Evolutionary conservation across 2,113 vertebrate species (phyloP), one percentile per base, ranked within the genome.

Genomic region (Hydrochoerus hydrochaeris): DNA sequence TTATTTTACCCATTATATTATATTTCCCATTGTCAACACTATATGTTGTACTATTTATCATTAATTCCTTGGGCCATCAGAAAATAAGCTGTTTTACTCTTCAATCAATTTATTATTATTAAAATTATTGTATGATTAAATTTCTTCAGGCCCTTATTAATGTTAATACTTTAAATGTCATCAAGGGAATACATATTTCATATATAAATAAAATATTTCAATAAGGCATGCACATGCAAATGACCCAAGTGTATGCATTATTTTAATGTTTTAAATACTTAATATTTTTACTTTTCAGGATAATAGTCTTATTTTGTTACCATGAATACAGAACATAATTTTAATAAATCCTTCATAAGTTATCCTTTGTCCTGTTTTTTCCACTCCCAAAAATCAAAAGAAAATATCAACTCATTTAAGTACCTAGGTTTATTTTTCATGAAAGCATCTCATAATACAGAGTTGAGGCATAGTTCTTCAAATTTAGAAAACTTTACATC

Each of bases 401-500:
- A 90, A 26, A 52, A 81, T 84, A 77, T 60, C 4, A 90, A 78
- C n/a, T 24, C 73, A 67, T 8, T 67, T n/a, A 49, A 85, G 7
- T 65, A 3, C 4, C 7, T 85, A 4, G 12, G 7, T 54, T 41
- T 85, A 46, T 52, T 95, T 75, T 46, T 4, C 75, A 8, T 54
- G 28, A 82, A 95, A 46, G 57, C 44, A 44, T 84, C 4, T 41
- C 1, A n/a, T 69, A 49, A 32, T 30, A 28, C 3, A 17, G 28
- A 35, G 22, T 69, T 41, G 82, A 49, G 24, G 17, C 1, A 63
- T 14, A 52, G 3, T 5, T 10, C 0, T 63, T 89, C 44, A 89
- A 92, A 54, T 80, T 52, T 84, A 88, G 19, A 57, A 78, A 91
- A 17, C 14, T 49, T 84, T 67, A 85, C 92, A 11, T 35, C n/a